A percentile compares a stretch with the other conserved stretches of the same genome.
Evolutionary conservation across 2,797 vertebrate species (phyloP).

Genomic region (Phylloscopus collybita): DNA sequence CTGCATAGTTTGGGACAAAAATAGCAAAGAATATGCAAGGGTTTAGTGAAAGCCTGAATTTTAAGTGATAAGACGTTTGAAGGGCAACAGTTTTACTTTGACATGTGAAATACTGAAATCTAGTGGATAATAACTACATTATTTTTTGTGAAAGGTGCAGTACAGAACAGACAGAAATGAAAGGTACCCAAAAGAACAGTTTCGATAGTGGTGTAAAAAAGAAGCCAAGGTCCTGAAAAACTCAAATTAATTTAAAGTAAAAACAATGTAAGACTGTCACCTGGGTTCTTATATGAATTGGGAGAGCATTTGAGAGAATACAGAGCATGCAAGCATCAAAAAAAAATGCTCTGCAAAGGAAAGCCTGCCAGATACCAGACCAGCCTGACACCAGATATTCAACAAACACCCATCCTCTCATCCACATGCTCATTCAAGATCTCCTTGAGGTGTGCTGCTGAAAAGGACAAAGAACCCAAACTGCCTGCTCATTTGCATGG

Average conservation of each 20-base stretch:
- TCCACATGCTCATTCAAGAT: neutral
- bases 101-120: neutral
- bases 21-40: neutral
- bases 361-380: neutral
- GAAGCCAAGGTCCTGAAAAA: neutral
- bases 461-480: neutral
- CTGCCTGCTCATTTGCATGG: neutral
- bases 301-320: neutral
- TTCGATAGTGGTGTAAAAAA: neutral
- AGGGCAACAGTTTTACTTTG: neutral
- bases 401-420: neutral
- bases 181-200: neutral
- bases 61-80: neutral
- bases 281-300: fast-evolving
- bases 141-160: neutral
- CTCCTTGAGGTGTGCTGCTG: neutral
- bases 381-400: neutral
- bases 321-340: neutral
- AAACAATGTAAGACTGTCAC: neutral
- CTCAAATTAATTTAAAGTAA: neutral
- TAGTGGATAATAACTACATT: neutral
- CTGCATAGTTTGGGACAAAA: neutral
- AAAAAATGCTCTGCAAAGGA: neutral
- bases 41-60: conserved; percentile 5
- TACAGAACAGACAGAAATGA: neutral